Conservation (phyloP, 2,888 invertebrate genomes). For the Hemithea aestivaria region DNA sequence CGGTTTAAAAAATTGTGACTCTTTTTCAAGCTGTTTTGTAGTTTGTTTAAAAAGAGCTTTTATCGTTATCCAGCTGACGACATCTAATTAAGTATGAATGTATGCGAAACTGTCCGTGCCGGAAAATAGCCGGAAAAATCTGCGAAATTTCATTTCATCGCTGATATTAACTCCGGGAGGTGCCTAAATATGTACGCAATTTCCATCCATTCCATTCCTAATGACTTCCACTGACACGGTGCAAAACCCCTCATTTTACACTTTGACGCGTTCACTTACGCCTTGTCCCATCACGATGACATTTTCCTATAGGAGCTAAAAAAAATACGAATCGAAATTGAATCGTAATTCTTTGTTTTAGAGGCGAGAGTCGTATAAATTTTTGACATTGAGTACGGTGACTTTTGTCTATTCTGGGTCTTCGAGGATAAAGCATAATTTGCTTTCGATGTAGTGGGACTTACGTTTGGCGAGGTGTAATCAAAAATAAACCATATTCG, state of each 20-base stretch:
- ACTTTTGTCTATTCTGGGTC: conserved; percentile 73
- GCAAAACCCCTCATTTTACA: conserved; percentile 79
- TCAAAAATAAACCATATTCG: conserved; percentile 41
- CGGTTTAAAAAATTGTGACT: too few species aligned
- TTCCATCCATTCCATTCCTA: conserved; percentile 76
- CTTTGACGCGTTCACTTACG: conserved; percentile 78
- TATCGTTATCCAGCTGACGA: too few species aligned
- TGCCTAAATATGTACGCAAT: conserved; percentile 74
- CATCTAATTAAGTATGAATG: not conserved
- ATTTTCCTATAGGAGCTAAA: conserved; percentile 64
- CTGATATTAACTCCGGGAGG: conserved; percentile 70
- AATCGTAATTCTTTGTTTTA: conserved; percentile 40
- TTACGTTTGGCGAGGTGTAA: conserved; percentile 33
- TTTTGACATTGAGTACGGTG: conserved; percentile 41
- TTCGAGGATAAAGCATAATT: conserved; percentile 69
- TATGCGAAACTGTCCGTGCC: conserved; percentile 12
- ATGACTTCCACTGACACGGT: conserved; percentile 77
- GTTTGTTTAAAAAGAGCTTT: too few species aligned
- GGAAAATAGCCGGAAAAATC: conserved; percentile 37
- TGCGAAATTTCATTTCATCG: conserved; percentile 62
- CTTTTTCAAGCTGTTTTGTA: too few species aligned
- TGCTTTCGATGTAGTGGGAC: conserved; percentile 42
- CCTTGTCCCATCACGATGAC: conserved; percentile 70
- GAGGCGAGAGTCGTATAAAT: conserved; percentile 49
- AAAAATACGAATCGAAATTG: conserved; percentile 38